Base-by-base conservation (phyloP, 1,140 invertebrate genomes). In the Pentalonia nigronervosa region DNA sequence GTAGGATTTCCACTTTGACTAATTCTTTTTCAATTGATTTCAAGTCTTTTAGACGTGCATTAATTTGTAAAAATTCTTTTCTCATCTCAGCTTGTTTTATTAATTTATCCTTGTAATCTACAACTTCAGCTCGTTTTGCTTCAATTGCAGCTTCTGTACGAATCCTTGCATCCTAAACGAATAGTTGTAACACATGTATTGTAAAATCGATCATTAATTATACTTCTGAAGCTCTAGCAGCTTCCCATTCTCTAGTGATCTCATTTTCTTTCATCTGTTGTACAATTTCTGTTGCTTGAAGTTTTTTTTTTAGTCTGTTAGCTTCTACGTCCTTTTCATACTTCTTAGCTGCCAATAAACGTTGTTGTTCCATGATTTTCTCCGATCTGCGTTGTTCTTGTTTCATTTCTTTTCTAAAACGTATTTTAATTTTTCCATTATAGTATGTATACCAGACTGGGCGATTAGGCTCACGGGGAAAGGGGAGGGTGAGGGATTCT, bases 311-410 rank as follows among this genome's bases (percentile, higher is more conserved):
- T 23, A 88, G 41, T 50, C 34, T 50, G 11, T 89, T 86, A 1
- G 91, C 23, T 23, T 94, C 93, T 41, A 21, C 45, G 2, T n/a
- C 90, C 1, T 93, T 36, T 50, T 89, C 47, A 23, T 84, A 50
- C 30, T 86, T 9, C 20, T 25, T 86, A 86, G 47, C 45, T 36
- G 76, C 81, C 6, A 84, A 86, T 34, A 86, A n/a, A 41, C 91
- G 91, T 21, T 86, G 34, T 93, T 97, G 96, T 94, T 97, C 96
- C 95, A 97, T 96, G 95, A 97, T 96, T 14, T 96, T 95, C 50
- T 97, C 96, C 50, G 97, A 94, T 0, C 96, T 95, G 93, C 96
- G 95, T 41, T 97, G 96, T 94, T 97, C 96, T 50, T 96, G 95
- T 47, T 95, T 95, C 45, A 96, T 81, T 86, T 97, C 96, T 76